These are phyloP conservation scores for Lamprotornis superbus DNA, from an alignment of 2,113 vertebrate species.

Conservation along the genomic window DNA sequence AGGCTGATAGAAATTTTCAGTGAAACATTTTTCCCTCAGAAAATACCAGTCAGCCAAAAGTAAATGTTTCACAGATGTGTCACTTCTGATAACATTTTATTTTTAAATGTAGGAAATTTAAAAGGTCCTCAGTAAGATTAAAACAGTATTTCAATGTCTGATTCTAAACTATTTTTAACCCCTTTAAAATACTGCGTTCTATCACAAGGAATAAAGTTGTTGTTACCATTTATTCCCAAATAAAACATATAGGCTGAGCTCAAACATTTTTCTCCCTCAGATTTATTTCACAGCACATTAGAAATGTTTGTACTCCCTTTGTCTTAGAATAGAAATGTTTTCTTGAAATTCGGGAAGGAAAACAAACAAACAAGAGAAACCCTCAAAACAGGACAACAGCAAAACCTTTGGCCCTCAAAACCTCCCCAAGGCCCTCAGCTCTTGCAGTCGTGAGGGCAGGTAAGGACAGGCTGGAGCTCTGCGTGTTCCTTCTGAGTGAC, in stretches of 20 bases:
- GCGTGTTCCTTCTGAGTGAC: constrained; percentile 41
- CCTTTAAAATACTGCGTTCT: background rate
- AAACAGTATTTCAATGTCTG: background rate
- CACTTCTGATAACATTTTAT: background rate
- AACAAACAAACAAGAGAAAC: background rate
- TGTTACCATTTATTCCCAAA: background rate
- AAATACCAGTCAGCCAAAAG: background rate
- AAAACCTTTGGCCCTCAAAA: constrained; percentile 19
- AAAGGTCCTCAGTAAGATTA: background rate
- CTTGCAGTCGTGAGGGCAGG: constrained; percentile 38
- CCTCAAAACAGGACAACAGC: background rate
- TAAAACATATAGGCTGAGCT: background rate
- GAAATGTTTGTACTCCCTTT: background rate
- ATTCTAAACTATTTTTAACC: background rate
- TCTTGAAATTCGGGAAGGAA: background rate
- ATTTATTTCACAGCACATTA: background rate
- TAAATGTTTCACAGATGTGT: constrained; percentile 1
- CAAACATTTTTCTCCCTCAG: background rate
- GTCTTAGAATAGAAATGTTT: background rate
- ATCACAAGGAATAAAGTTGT: background rate
- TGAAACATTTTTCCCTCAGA: background rate
- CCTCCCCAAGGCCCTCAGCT: constrained; percentile 1
- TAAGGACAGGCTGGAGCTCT: constrained; percentile 59
- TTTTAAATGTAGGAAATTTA: background rate
- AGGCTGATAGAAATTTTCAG: background rate